Base-by-base conservation (phyloP, 2,797 vertebrate species). In the Hippoglossus hippoglossus region DNA sequence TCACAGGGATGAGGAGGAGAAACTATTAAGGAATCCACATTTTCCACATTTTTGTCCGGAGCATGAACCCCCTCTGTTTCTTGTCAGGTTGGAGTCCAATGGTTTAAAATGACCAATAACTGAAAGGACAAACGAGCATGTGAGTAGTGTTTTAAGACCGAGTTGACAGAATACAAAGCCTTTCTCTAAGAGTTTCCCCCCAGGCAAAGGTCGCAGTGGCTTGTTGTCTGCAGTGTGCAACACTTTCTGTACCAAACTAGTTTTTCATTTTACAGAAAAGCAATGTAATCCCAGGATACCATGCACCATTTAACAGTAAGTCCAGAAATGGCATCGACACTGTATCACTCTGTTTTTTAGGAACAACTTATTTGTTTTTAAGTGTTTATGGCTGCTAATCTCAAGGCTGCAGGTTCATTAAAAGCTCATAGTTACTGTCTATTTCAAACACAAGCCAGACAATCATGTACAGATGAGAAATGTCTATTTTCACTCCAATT, bases 401-500 rank as follows among this genome's bases (percentile, higher is more conserved):
- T 62, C 13, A 18, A 54, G 63, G 53, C 34, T 66, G 11, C 73
- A 59, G 65, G 58, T 52, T 49, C 55, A 59, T 54, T 21, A 18
- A 28, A 21, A 63, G 15, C 12, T 26, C 12, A 6, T 39, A 54
- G 66, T 63, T 16, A 52, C 3, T 49, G 21, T 53, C 1, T 28
- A 51, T 28, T 70, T 26, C 34, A 21, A 71, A 66, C 25, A 66
- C 57, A 75, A 66, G 16, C 46, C 54, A 60, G 52, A 36, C 52
- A 46, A 53, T 57, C 36, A 13, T 71, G 56, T 54, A 25, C 52
- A 59, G 58, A 57, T 65, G 47, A 73, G 36, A 60, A 59, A 67
- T 63, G 65, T 60, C 54, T 59, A 11, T 47, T 18, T 78, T 71
- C 52, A 64, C 22, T 56, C 11, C 19, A 46, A 46, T 18, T 15